Conservation (phyloP, 1,140 invertebrate species). For the Leptonema lineaticorne region DNA sequence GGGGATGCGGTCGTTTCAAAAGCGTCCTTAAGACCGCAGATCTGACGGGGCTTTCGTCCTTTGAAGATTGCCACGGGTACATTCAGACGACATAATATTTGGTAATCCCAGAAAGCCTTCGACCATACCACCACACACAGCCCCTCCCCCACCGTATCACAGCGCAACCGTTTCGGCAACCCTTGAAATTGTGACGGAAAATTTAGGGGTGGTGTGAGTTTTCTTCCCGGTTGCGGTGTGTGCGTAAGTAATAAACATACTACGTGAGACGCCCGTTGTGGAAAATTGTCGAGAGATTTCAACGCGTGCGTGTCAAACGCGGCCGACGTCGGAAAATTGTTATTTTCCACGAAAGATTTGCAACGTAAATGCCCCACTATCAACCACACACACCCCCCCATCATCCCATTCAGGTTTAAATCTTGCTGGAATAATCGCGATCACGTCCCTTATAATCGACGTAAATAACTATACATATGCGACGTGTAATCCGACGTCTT, state of each 20-base stretch:
- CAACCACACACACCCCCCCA: too few relatives aligned
- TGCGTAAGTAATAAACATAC: conserved; percentile 1
- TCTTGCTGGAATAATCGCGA: too few relatives aligned
- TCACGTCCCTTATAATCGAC: too few relatives aligned
- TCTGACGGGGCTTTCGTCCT: conserved; percentile 5
- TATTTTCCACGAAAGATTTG: too few relatives aligned
- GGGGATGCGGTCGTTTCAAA: neutral
- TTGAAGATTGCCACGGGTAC: neutral
- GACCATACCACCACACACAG: neutral
- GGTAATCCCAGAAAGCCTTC: neutral
- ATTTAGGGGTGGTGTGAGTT: too few relatives aligned
- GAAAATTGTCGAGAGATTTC: conserved; percentile 2
- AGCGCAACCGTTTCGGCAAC: too few relatives aligned
- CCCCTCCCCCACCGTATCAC: neutral
- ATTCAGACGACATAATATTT: conserved; percentile 2
- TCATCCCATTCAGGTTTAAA: too few relatives aligned
- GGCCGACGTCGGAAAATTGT: too few relatives aligned
- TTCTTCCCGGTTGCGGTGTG: neutral
- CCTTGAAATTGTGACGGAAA: too few relatives aligned
- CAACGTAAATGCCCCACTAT: too few relatives aligned
- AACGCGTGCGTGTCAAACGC: neutral
- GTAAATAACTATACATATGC: too few relatives aligned
- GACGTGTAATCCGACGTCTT: too few relatives aligned
- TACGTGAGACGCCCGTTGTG: conserved; percentile 14
- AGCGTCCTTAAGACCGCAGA: conserved; percentile 16